Percentiles rank a stretch among this genome's conserved stretches.
These are phyloP conservation scores for Smittia aterrima DNA, from an alignment of 2,888 invertebrate genomes.

Conservation along the genomic window DNA sequence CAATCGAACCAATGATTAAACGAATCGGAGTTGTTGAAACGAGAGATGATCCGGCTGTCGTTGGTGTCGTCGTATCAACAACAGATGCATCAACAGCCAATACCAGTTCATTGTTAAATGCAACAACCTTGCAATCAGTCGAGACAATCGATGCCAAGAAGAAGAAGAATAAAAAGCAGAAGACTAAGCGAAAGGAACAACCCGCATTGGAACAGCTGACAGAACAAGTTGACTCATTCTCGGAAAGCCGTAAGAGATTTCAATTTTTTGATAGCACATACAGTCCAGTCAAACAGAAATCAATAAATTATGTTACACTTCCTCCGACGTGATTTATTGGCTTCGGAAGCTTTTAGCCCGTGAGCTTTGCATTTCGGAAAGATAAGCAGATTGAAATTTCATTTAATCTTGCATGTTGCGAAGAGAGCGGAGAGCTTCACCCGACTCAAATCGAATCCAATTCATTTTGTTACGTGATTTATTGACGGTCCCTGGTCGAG, in stretches of 20 bases:
- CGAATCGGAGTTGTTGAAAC: conserved; percentile 49
- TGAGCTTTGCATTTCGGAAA: conserved; percentile 2
- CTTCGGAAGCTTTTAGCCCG: conserved; percentile 17
- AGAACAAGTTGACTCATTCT: conserved; percentile 1
- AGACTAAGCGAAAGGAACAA: conserved; percentile 44
- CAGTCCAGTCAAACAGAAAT: conserved; percentile 13
- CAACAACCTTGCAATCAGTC: not conserved
- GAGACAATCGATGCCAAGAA: conserved; percentile 45
- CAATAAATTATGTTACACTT: conserved; percentile 38
- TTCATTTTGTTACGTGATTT: conserved; percentile 30
- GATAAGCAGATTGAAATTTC: conserved; percentile 22
- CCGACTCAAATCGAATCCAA: not conserved
- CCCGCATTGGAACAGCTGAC: conserved; percentile 17
- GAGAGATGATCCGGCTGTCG: conserved; percentile 17
- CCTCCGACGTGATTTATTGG: conserved; percentile 32
- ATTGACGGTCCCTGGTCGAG: not conserved
- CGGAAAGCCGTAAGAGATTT: conserved; percentile 37
- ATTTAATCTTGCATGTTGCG: conserved; percentile 19
- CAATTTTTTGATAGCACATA: conserved; percentile 25
- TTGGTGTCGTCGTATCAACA: no score
- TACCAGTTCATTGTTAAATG: not conserved
- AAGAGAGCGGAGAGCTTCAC: not conserved
- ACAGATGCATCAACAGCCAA: not conserved
- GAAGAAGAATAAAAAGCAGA: conserved; percentile 48
- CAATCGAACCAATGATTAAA: conserved; percentile 70